Conservation (phyloP, 2,888 invertebrate genomes). For the Pseudococcus viburni region DNA sequence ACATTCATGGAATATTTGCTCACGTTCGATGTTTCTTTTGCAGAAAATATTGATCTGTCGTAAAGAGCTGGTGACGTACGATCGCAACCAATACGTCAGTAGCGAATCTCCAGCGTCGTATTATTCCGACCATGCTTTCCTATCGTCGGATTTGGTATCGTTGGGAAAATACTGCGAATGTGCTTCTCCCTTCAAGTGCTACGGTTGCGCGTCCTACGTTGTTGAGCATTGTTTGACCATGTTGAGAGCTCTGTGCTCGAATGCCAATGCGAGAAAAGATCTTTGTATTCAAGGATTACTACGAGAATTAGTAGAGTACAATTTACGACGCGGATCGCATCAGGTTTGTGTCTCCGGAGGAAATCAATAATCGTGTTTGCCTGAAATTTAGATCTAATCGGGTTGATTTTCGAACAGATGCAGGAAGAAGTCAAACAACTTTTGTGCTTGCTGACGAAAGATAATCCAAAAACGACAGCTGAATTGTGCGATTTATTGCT, state of each 20-base stretch:
- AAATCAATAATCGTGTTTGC: too few species aligned
- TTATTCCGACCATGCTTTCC: constrained; percentile 68
- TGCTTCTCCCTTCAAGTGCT: constrained; percentile 75
- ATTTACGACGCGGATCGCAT: constrained; percentile 87
- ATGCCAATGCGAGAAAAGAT: constrained; percentile 81
- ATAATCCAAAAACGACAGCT: constrained; percentile 86
- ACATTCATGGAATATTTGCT: too few species aligned
- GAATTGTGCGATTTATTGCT: constrained; percentile 87
- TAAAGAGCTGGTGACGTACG: constrained; percentile 91
- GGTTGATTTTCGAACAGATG: constrained; percentile 73
- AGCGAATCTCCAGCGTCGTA: constrained; percentile 49
- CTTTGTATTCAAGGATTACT: constrained; percentile 89
- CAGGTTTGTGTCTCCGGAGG: constrained; percentile 73
- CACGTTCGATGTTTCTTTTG: background rate
- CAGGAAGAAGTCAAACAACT: constrained; percentile 92
- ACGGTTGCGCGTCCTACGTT: constrained; percentile 90
- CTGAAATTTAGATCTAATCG: background rate
- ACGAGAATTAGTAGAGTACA: constrained; percentile 90
- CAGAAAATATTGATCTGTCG: constrained; percentile 93
- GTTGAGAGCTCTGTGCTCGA: constrained; percentile 89
- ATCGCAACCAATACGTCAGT: constrained; percentile 83
- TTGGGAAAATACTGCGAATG: constrained; percentile 64
- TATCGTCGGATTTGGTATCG: constrained; percentile 64
- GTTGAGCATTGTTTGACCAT: constrained; percentile 95
- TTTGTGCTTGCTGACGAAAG: constrained; percentile 89